phyloP scores from a whole-genome alignment of 2,797 vertebrate genomes.

The Myripristis murdjan region DNA sequence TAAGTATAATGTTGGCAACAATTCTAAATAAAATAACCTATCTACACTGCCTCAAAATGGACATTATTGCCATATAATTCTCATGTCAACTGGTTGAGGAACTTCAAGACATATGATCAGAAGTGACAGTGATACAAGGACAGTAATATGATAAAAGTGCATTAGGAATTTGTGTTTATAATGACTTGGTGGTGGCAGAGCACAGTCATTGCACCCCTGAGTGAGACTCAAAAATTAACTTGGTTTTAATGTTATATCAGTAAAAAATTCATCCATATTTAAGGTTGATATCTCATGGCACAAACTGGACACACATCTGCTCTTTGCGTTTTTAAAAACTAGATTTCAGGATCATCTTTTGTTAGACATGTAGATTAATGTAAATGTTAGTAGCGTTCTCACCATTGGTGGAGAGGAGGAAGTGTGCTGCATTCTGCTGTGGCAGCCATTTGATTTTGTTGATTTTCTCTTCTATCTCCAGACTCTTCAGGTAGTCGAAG shows the following conservation, averaged over 20 bases:
- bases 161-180: too few relatives aligned
- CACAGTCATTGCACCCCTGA: too few relatives aligned
- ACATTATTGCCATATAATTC: too few relatives aligned
- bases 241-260: neutral
- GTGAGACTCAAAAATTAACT: neutral
- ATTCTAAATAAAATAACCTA: neutral
- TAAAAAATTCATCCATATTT: slow-evolving; percentile 1
- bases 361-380: too few relatives aligned
- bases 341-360: neutral
- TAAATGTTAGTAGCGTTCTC: too few relatives aligned
- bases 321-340: neutral
- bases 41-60: too few relatives aligned
- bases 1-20: neutral
- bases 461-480: slow-evolving; percentile 99
- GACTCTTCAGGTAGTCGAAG: slow-evolving; percentile 98
- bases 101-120: too few relatives aligned
- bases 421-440: slow-evolving; percentile 96
- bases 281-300: neutral
- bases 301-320: neutral
- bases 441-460: slow-evolving; percentile 99
- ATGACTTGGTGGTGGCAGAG: too few relatives aligned
- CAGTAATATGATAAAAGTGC: too few relatives aligned
- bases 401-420: slow-evolving; percentile 98
- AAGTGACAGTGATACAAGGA: too few relatives aligned
- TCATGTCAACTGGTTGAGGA: too few relatives aligned